These are phyloP conservation scores for Notothenia rossii DNA, from an alignment of 2,113 vertebrate species.

Conservation along the genomic window DNA sequence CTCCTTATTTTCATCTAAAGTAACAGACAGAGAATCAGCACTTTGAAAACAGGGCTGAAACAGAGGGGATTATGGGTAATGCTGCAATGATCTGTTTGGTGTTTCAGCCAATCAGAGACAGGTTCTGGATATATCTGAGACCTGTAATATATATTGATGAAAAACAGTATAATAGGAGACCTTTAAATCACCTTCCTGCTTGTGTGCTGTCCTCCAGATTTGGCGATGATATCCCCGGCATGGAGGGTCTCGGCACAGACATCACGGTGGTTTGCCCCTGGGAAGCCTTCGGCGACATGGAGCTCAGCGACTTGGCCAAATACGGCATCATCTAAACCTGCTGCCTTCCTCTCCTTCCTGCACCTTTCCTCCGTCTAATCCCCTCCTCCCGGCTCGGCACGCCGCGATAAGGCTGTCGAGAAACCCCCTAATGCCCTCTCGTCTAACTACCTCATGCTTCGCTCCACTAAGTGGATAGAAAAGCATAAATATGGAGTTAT, in stretches of 20 bases:
- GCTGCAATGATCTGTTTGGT: too few relatives aligned
- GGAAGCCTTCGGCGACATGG: conserved; percentile 98
- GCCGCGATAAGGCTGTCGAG: conserved; percentile 63
- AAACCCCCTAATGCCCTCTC: conserved; percentile 69
- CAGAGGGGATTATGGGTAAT: too few relatives aligned
- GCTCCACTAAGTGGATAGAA: conserved; percentile 58
- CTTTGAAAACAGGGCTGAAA: too few relatives aligned
- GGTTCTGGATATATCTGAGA: too few relatives aligned
- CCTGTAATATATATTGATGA: too few relatives aligned
- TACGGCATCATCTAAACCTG: conserved; percentile 93
- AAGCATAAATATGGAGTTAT: conserved; percentile 47
- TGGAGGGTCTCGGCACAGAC: conserved; percentile 96
- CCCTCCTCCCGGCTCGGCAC: conserved; percentile 43
- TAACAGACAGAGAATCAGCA: too few relatives aligned
- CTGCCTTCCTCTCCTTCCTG: conserved; percentile 58
- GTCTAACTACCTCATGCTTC: conserved; percentile 70
- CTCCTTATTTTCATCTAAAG: too few relatives aligned
- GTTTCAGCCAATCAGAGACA: too few relatives aligned
- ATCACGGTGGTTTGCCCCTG: conserved; percentile 98
- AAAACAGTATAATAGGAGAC: too few relatives aligned
- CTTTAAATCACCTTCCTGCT: not conserved
- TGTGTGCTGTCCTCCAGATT: conserved; percentile 81
- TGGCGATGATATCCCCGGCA: conserved; percentile 97
- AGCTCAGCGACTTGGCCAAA: conserved; percentile 97
- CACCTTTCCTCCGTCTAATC: conserved; percentile 31